A percentile compares a stretch with the other conserved stretches of the same genome.
phyloP scores from a whole-genome alignment of 2,797 vertebrate species.

The Hemibagrus guttatus region DNA sequence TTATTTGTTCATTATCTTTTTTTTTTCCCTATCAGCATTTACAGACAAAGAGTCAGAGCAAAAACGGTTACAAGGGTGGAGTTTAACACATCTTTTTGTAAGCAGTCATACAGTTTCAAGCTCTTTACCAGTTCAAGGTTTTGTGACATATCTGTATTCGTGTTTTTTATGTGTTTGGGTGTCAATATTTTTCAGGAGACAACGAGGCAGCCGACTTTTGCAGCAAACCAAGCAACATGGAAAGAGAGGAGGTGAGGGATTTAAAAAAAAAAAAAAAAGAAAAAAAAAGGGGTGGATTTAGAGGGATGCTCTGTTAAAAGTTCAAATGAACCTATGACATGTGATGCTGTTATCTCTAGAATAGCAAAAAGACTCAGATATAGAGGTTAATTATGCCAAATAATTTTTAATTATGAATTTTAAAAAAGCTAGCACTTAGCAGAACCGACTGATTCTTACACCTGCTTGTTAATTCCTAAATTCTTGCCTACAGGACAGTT shows the following conservation, averaged over 20 bases:
- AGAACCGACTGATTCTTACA: background rate
- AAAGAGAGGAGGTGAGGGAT: conserved; percentile 68
- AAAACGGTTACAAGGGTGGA: conserved; percentile 59
- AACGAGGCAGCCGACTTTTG: conserved; percentile 51
- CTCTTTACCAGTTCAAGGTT: background rate
- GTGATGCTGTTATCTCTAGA: background rate
- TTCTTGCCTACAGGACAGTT: conserved; percentile 52
- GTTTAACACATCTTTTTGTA: conserved; percentile 63
- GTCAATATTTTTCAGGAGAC: conserved; percentile 59
- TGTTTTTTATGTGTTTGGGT: background rate
- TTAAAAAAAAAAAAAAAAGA: no score
- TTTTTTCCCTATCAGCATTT: background rate
- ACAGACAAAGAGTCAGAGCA: conserved; percentile 63
- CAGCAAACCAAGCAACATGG: conserved; percentile 57
- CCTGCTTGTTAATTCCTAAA: conserved; percentile 1
- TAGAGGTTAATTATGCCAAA: background rate
- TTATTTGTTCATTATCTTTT: background rate
- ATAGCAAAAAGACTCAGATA: background rate
- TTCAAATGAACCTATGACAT: background rate
- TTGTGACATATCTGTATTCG: background rate
- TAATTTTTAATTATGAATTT: background rate
- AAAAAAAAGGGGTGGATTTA: background rate
- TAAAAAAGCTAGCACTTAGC: background rate
- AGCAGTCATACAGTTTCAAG: conserved; percentile 42
- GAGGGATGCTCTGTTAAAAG: background rate